Conservation (phyloP, 2,113 vertebrate genomes). For the Tamias sibiricus region DNA sequence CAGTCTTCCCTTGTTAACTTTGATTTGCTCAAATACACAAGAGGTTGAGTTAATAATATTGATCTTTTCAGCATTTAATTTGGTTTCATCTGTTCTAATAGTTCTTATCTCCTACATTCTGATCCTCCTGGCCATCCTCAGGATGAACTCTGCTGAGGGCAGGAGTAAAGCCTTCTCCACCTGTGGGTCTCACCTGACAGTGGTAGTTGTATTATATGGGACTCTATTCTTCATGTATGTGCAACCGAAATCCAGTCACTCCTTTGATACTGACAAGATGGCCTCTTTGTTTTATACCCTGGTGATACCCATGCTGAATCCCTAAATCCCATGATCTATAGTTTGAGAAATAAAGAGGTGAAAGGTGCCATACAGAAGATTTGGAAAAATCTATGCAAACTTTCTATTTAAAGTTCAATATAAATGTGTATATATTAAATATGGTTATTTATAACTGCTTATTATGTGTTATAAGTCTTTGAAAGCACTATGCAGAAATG, state of each 20-base stretch:
- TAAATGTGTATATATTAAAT: not conserved
- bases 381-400: not conserved
- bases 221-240: constrained; percentile 76
- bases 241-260: constrained; percentile 79
- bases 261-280: constrained; percentile 70
- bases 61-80: constrained; percentile 59
- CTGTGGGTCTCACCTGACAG: constrained; percentile 75
- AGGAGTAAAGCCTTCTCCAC: constrained; percentile 79
- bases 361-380: constrained; percentile 31
- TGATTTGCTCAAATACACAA: constrained; percentile 71
- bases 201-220: constrained; percentile 59
- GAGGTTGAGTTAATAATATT: not conserved
- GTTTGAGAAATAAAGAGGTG: constrained; percentile 56
- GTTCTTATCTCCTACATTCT: constrained; percentile 56
- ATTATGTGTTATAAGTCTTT: not conserved
- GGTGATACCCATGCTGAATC: constrained; percentile 81
- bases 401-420: not conserved
- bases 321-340: constrained; percentile 82
- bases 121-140: constrained; percentile 65
- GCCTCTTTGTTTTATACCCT: constrained; percentile 81
- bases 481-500: not conserved
- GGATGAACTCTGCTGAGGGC: not conserved
- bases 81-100: constrained; percentile 67
- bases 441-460: not conserved
- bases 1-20: constrained; percentile 70